Base-by-base conservation (phyloP, 2,113 vertebrate species). In the Tetraodon nigroviridis region DNA sequence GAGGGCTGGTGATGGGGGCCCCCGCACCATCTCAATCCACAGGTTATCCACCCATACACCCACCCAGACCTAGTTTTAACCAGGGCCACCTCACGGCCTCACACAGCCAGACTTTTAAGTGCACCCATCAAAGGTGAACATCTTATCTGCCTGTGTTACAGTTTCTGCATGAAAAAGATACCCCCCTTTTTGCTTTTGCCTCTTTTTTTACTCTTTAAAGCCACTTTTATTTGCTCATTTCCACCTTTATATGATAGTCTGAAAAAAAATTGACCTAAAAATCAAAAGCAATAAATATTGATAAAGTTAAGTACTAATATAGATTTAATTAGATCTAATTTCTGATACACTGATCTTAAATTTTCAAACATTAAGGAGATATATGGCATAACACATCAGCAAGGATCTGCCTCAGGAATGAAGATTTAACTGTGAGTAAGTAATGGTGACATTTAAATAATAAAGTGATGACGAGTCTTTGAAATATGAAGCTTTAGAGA, bases 111-210 rank as follows among this genome's bases (percentile, higher is more conserved):
- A 76, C 86, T 88, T 89, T 87, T 87, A 88, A 89, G 87, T 88
- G 87, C 87, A 87, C 85, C 82, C 86, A 88, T 86, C 85, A 88
- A 89, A 92, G 85, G 84, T 90, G 85, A 88, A 78, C 86, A 82
- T 77, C 78, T 72, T 76, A 67, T 83, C 69, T 68, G 71, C 61
- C 64, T 76, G 64, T 83, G 76, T 86, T 86, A 79, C 82, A 75
- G 64, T 66, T 44, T 56, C 66, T 71, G 46, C 55, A 79, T 70
- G 70, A 79, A 73, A 55, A 62, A 77, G 53, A 61, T 61, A 64
- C 44, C 57, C 55, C 55, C 79, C 61, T 61, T 58, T 58, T 45
- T 42, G 41, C 41, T 44, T 37, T 13, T 47, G 49, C 58, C 18
- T 58, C 20, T 54, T 65, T 67, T 75, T 44, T 20, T 16, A 7